A percentile compares a stretch with the other conserved stretches of the same genome.
Conservation (phyloP, 2,888 invertebrate genomes). For the Megaustenia siamemsis region DNA sequence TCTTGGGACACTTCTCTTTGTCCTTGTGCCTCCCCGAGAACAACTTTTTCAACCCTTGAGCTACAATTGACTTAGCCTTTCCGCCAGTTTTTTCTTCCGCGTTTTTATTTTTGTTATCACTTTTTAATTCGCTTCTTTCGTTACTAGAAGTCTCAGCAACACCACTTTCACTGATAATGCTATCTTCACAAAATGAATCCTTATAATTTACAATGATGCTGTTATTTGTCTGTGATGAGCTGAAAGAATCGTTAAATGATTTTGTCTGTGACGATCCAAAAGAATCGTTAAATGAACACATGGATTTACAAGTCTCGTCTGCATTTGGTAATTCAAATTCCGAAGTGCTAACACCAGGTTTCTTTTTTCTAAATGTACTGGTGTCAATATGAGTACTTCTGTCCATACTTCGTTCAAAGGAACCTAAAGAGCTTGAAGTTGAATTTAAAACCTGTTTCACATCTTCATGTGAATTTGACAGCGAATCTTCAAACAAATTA, state of each 20-base stretch:
- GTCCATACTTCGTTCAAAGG: slow-evolving; percentile 57
- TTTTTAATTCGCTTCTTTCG: not conserved
- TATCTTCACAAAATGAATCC: slow-evolving; percentile 14
- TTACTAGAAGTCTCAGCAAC: not conserved
- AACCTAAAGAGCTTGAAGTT: slow-evolving; percentile 50
- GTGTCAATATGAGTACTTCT: slow-evolving; percentile 51
- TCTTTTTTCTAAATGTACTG: slow-evolving; percentile 72
- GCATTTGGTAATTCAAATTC: slow-evolving; percentile 70
- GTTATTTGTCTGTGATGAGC: slow-evolving; percentile 14
- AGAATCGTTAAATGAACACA: slow-evolving; percentile 53
- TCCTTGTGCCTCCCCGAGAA: slow-evolving; percentile 50
- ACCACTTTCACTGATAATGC: slow-evolving; percentile 23
- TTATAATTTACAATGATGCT: not conserved
- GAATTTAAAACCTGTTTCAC: slow-evolving; percentile 8
- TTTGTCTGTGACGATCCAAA: slow-evolving; percentile 16
- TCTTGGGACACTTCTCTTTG: slow-evolving; percentile 48
- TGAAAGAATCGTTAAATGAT: slow-evolving; percentile 51
- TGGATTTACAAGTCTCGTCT: slow-evolving; percentile 69
- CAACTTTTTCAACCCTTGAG: slow-evolving; percentile 45
- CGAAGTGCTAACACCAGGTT: slow-evolving; percentile 36
- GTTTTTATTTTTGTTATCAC: slow-evolving; percentile 17
- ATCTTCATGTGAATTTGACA: not conserved
- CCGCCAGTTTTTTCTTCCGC: slow-evolving; percentile 38
- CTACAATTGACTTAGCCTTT: slow-evolving; percentile 51
- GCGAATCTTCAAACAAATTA: slow-evolving; percentile 51